Evolutionary conservation across 2,888 invertebrate genomes (phyloP).

Genomic region (Tenthredo notha): DNA sequence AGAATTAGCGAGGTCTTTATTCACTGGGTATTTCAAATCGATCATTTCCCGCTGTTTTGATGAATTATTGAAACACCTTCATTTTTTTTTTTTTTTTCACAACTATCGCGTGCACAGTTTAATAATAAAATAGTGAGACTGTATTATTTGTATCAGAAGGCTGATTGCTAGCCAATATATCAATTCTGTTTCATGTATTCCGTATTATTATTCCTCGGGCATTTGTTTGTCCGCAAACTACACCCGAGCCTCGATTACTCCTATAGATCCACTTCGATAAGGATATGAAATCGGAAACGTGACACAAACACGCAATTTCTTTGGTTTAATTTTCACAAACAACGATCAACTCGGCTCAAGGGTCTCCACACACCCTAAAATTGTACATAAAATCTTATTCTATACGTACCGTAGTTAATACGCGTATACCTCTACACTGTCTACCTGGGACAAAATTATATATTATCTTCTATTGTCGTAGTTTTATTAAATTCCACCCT

Average conservation of each 20-base stretch:
- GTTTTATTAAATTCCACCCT: slow-evolving; percentile 52
- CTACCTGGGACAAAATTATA: slow-evolving; percentile 42
- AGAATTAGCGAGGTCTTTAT: slow-evolving; percentile 19
- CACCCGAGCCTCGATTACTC: slow-evolving; percentile 33
- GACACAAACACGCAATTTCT: slow-evolving; percentile 51
- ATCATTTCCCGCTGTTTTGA: slow-evolving; percentile 11
- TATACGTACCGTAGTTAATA: neutral
- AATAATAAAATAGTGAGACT: slow-evolving; percentile 35
- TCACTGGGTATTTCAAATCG: neutral
- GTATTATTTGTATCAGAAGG: slow-evolving; percentile 23
- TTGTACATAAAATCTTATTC: slow-evolving; percentile 53
- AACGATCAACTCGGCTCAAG: slow-evolving; percentile 42
- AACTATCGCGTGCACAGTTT: slow-evolving; percentile 34
- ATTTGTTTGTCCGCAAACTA: slow-evolving; percentile 43
- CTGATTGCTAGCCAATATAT: slow-evolving; percentile 2
- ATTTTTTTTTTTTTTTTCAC: too few species aligned
- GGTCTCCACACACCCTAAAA: slow-evolving; percentile 44
- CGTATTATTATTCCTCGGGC: slow-evolving; percentile 35
- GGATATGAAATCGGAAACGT: slow-evolving; percentile 39
- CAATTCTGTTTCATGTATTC: slow-evolving; percentile 28
- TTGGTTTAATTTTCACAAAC: slow-evolving; percentile 48
- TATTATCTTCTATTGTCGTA: slow-evolving; percentile 48
- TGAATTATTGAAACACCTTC: slow-evolving; percentile 40
- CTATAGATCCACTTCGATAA: slow-evolving; percentile 31
- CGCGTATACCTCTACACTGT: neutral